These are phyloP conservation scores for Brachionus paranguensis DNA, from an alignment of 1,140 invertebrate genomes.

Conservation along the genomic window DNA sequence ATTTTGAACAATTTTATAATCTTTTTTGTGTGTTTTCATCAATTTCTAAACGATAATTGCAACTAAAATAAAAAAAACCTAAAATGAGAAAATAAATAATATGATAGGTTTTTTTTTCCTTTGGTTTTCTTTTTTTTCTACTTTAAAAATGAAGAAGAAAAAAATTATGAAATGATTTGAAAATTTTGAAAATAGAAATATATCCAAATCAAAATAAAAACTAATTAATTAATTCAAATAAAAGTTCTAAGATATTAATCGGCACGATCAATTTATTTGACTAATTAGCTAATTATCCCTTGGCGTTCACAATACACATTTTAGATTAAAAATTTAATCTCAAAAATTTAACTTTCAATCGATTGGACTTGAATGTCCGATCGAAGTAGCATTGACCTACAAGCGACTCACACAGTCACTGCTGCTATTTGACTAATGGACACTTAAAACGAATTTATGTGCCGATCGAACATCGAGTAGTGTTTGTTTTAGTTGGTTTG, in stretches of 20 bases:
- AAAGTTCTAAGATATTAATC: too few species aligned
- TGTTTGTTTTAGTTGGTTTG: background rate
- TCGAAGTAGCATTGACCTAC: background rate
- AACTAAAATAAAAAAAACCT: background rate
- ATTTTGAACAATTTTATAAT: background rate
- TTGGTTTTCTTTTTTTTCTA: background rate
- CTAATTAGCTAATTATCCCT: background rate
- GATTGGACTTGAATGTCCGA: background rate
- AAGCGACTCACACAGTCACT: background rate
- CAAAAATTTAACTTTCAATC: background rate
- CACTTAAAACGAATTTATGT: background rate
- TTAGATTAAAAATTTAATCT: too few species aligned
- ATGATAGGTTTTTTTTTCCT: background rate
- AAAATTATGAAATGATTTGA: background rate
- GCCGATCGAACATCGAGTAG: background rate
- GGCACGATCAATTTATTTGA: background rate
- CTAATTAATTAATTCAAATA: background rate
- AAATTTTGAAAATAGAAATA: background rate
- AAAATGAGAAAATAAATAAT: background rate
- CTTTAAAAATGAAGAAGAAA: background rate
- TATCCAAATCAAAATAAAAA: background rate
- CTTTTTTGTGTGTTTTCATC: background rate
- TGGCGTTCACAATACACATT: background rate
- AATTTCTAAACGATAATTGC: background rate
- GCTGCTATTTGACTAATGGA: background rate